Evolutionary conservation across 2,113 vertebrate genomes (phyloP), one percentile per base, ranked within the genome.

Genomic region (Zingel zingel): DNA sequence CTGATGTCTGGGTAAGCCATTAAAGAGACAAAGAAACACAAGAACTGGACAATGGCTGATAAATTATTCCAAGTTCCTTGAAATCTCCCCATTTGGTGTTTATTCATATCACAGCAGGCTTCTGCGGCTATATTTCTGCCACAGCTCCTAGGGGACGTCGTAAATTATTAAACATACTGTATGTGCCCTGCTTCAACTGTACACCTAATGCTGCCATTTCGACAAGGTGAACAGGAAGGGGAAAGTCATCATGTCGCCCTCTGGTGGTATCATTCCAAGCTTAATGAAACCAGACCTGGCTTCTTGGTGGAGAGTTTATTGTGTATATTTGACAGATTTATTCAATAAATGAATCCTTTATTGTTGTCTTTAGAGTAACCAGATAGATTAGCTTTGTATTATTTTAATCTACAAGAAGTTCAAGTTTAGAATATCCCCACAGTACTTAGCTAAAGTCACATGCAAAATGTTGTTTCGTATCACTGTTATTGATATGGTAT

Each of bases 111-210:
- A 72, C 59, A 83, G 43, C 48, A 61, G 47, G 63, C 36, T 16
- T 36, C 63, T 39, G 47, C 3, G 15, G 63, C 18, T 65, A 64
- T 3, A 81, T 77, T 74, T 81, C 50, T 72, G 67, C 54, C 51
- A 59, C 69, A 84, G 65, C 65, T 51, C 48, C 48, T 69, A 58
- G 47, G 64, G 48, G 57, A 51, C 39, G 1, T 48, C 2, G 5
- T 85, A 33, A 54, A 86, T 82, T 75, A 79, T 82, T 83, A 72
- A 88, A 54, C 30, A 56, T 56, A n/a, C 11, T 48, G 73, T 67
- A 62, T 73, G 68, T 53, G 63, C 64, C 59, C 50, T 39, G n/a
- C 30, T 57, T 45, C 50, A 67, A 72, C 45, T 25, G 51, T 27
- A 54, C 53, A 79, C 69, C 53, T 68, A 23, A 65, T n/a, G 48